phyloP scores from a whole-genome alignment of 2,797 vertebrate genomes.

The Scarus forsteni region DNA sequence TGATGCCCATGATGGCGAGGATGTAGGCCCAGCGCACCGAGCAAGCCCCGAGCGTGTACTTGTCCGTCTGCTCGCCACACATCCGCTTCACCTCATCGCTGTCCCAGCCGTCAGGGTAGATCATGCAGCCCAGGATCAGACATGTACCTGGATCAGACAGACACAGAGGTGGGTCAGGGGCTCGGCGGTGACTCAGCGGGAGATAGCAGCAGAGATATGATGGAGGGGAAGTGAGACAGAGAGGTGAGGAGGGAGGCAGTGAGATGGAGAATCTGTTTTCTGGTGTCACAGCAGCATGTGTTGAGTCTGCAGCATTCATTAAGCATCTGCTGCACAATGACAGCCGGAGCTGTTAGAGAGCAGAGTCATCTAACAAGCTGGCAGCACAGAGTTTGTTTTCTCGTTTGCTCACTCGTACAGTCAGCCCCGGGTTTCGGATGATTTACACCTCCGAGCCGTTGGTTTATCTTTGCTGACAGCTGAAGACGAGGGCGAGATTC shows the following conservation, averaged over 20 bases:
- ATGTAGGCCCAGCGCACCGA: slow-evolving; percentile 99
- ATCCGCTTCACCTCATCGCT: slow-evolving; percentile 97
- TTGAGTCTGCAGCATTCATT: slow-evolving; percentile 34
- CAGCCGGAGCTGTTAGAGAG: slow-evolving; percentile 34
- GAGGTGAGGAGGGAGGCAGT: slow-evolving; percentile 21
- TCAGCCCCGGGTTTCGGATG: slow-evolving; percentile 3
- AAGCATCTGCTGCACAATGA: slow-evolving; percentile 44
- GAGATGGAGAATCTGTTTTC: slow-evolving; percentile 25
- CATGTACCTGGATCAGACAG: slow-evolving; percentile 87
- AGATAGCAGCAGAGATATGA: too few relatives aligned
- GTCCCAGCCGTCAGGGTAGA: slow-evolving; percentile 99
- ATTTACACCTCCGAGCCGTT: slow-evolving; percentile 22
- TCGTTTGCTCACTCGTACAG: slow-evolving; percentile 9
- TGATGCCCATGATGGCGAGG: slow-evolving; percentile 98
- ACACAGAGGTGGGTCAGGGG: not conserved
- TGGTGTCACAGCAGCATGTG: slow-evolving; percentile 35
- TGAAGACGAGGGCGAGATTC: slow-evolving; percentile 15
- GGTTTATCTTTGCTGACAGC: slow-evolving; percentile 20
- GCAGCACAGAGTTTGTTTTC: slow-evolving; percentile 21
- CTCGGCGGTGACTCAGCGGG: not conserved
- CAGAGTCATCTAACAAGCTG: slow-evolving; percentile 37
- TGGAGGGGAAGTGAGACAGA: not conserved
- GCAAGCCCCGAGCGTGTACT: slow-evolving; percentile 97
- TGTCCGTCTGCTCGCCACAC: slow-evolving; percentile 98
- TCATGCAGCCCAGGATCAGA: slow-evolving; percentile 98